These are phyloP conservation scores for Lepidurus apus DNA, from an alignment of 1,140 invertebrate species.

Conservation along the genomic window DNA sequence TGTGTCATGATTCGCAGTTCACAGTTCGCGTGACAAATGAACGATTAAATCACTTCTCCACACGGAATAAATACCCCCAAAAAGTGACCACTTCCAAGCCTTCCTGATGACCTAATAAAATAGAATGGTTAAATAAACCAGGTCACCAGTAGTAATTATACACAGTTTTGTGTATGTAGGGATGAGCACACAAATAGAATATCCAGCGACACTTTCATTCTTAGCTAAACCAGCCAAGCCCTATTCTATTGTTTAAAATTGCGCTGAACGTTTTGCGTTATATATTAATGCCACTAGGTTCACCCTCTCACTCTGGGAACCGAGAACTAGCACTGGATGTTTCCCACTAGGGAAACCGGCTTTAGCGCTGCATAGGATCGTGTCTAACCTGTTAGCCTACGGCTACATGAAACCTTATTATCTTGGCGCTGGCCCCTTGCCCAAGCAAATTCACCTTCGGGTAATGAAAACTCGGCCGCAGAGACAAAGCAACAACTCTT, in stretches of 20 bases:
- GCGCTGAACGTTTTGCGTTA: too few relatives aligned
- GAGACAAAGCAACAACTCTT: background rate
- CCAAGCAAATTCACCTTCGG: background rate
- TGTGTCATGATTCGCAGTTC: background rate
- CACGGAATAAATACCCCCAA: background rate
- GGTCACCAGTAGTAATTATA: too few relatives aligned
- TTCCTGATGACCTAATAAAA: too few relatives aligned
- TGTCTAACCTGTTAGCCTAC: background rate
- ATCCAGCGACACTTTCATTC: too few relatives aligned
- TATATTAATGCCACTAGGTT: background rate
- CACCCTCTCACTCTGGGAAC: background rate
- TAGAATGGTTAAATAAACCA: too few relatives aligned
- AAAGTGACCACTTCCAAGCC: too few relatives aligned
- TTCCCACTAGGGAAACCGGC: slow-evolving; percentile 6
- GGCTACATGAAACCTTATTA: slow-evolving; percentile 14
- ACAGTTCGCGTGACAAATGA: background rate
- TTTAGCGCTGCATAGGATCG: background rate
- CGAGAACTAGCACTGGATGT: background rate
- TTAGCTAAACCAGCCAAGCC: too few relatives aligned
- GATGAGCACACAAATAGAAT: too few relatives aligned
- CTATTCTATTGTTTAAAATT: too few relatives aligned
- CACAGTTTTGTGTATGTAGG: too few relatives aligned
- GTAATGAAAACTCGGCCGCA: background rate
- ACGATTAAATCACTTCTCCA: background rate
- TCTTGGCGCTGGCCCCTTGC: background rate